Conservation (phyloP, 2,113 vertebrate genomes). For the Lynx canadensis region DNA sequence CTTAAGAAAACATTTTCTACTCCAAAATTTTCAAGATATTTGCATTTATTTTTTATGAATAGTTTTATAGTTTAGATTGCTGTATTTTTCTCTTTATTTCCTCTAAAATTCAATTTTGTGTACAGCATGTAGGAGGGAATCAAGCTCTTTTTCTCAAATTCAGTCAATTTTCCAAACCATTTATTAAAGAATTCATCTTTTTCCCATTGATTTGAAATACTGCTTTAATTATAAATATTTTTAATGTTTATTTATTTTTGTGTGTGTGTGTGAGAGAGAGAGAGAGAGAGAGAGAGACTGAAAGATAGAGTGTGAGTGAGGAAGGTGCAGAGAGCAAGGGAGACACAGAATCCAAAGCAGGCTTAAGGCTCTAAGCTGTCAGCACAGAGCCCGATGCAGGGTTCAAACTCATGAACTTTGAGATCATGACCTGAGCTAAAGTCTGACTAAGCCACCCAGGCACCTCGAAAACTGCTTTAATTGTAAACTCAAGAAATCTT, state of each 20-base stretch:
- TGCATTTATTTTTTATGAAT: not conserved
- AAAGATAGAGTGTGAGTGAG: too few species aligned
- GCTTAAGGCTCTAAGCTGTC: too few species aligned
- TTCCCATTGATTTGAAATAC: not conserved
- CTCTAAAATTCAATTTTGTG: not conserved
- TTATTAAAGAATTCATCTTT: not conserved
- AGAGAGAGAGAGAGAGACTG: too few species aligned
- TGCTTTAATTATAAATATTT: not conserved
- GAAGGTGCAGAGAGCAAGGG: too few species aligned
- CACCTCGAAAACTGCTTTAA: not conserved
- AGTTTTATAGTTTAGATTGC: not conserved
- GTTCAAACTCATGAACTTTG: too few species aligned
- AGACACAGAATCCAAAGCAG: too few species aligned
- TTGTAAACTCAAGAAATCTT: not conserved
- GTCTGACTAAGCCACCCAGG: too few species aligned
- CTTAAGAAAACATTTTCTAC: not conserved
- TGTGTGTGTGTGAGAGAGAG: too few species aligned
- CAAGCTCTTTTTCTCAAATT: not conserved
- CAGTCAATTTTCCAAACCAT: not conserved
- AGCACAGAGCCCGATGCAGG: too few species aligned
- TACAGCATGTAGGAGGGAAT: not conserved
- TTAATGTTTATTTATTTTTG: too few species aligned
- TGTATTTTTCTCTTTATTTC: not conserved
- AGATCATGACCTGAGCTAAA: too few species aligned
- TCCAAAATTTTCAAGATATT: not conserved